Base-by-base conservation (phyloP, 2,113 vertebrate species). In the Bubo scandiacus region DNA sequence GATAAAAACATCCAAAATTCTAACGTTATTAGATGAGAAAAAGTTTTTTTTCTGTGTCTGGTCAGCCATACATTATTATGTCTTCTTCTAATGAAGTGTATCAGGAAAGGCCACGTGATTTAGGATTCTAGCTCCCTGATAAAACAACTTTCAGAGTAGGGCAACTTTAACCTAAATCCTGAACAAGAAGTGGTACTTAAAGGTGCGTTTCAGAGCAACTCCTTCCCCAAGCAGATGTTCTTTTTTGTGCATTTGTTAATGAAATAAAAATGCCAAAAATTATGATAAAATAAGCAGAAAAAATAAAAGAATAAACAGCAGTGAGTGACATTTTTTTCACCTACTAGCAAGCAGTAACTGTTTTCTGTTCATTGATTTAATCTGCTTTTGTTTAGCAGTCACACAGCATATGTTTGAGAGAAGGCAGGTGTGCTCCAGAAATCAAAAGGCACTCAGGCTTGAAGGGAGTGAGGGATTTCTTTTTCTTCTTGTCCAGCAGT, bases 341-440 rank as follows among this genome's bases (percentile, higher is more conserved):
- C 14, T 32, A 7, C 6, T 57, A 74, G 10, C 18, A 62, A 72
- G 26, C 6, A 84, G 9, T 18, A 71, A 63, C 5, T 7, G 3
- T 14, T 83, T 88, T 59, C 15, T 45, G 4, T 42, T 72, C 10
- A 45, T 55, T 61, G 51, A 1, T 62, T 75, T 68, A 0, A 1
- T n/a, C 78, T 88, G 40, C 14, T 85, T 72, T 29, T 54, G 36
- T 68, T 87, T 54, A 86, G 27, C 25, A 62, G 3, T 66, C 71
- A 47, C 26, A 45, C 5, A 58, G 25, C 42, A 30, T 74, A 18
- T 36, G 72, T 92, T 82, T 92, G 75, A 63, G 51, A 86, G 15
- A 25, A 85, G 23, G 47, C 86, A 95, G 75, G 12, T 97, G 61
- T 82, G 80, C 67, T 85, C 34, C 59, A 62, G 78, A 88, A 96